A percentile compares a stretch with the other conserved stretches of the same genome.
phyloP scores from a whole-genome alignment of 1,140 invertebrate species.

The Neuroterus valhalla region DNA sequence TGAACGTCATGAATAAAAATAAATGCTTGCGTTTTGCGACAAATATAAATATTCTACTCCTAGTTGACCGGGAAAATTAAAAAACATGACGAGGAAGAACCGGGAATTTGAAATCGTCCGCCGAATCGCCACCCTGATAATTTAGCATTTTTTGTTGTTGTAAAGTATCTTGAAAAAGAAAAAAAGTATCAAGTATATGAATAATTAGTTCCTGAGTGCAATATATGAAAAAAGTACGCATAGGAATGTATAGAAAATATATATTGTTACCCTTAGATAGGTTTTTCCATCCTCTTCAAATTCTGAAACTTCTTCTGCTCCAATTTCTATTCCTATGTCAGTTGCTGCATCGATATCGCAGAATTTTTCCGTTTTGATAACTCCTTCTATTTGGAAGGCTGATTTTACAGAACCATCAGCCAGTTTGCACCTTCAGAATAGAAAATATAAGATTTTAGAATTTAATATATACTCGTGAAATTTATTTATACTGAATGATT shows the following conservation, averaged over 20 bases:
- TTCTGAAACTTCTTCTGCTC: conserved; percentile 79
- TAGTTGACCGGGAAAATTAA: too few relatives aligned
- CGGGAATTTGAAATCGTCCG: too few relatives aligned
- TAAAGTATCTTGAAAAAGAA: too few relatives aligned
- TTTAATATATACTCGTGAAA: not conserved
- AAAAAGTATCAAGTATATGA: too few relatives aligned
- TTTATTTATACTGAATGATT: conserved; percentile 14
- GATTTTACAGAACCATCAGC: not conserved
- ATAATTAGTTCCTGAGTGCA: too few relatives aligned
- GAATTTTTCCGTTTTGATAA: conserved; percentile 70
- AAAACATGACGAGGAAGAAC: too few relatives aligned
- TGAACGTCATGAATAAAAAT: too few relatives aligned
- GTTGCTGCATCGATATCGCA: conserved; percentile 74
- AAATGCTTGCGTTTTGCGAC: too few relatives aligned
- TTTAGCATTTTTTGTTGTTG: too few relatives aligned
- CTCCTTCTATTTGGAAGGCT: conserved; percentile 76
- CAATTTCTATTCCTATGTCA: conserved; percentile 79
- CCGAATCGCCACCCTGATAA: too few relatives aligned
- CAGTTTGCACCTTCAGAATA: not conserved
- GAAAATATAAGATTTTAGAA: not conserved
- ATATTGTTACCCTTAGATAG: conserved; percentile 64
- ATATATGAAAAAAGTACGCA: not conserved
- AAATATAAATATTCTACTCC: too few relatives aligned
- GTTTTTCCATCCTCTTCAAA: conserved; percentile 67
- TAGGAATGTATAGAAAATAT: not conserved